These are phyloP conservation scores for Tachysurus vachellii DNA, from an alignment of 2,113 vertebrate genomes.

Conservation along the genomic window DNA sequence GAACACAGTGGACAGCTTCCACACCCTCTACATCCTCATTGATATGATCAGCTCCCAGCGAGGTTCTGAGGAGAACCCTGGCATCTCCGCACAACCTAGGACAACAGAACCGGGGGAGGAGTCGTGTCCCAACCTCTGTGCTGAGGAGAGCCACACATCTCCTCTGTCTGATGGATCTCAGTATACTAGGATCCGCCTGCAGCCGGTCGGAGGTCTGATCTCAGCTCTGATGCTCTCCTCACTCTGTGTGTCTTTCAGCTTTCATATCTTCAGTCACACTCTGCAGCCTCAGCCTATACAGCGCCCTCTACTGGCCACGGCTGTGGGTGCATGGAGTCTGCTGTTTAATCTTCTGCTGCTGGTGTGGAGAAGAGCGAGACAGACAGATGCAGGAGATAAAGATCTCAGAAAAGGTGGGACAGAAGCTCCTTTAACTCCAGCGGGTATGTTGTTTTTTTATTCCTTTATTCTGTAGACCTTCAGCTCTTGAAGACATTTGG, in stretches of 20 bases:
- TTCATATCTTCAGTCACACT: conserved; percentile 65
- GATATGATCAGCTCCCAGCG: conserved; percentile 43
- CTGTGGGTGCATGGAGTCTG: conserved; percentile 59
- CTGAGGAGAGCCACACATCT: not conserved
- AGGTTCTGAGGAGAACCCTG: not conserved
- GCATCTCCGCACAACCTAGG: not conserved
- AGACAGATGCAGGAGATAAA: not conserved
- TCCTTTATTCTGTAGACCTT: not conserved
- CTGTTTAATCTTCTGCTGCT: conserved; percentile 63
- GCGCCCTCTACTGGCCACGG: conserved; percentile 62
- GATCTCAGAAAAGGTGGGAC: not conserved
- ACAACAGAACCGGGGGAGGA: not conserved
- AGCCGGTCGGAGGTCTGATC: conserved; percentile 63
- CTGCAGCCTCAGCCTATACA: conserved; percentile 62
- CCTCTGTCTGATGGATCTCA: not conserved
- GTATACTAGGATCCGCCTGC: conserved; percentile 56
- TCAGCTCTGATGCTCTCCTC: conserved; percentile 69
- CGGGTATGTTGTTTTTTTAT: conserved; percentile 52
- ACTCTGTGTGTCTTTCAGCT: conserved; percentile 65
- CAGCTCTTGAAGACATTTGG: not conserved
- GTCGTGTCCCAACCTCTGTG: not conserved
- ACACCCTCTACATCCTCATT: conserved; percentile 71
- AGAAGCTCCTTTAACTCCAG: conserved; percentile 22
- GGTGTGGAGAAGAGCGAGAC: conserved; percentile 47
- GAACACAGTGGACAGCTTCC: conserved; percentile 70